Evolutionary conservation across 2,888 invertebrate genomes (phyloP), one percentile per base, ranked within the genome.

Genomic region (Orthosia cruda): DNA sequence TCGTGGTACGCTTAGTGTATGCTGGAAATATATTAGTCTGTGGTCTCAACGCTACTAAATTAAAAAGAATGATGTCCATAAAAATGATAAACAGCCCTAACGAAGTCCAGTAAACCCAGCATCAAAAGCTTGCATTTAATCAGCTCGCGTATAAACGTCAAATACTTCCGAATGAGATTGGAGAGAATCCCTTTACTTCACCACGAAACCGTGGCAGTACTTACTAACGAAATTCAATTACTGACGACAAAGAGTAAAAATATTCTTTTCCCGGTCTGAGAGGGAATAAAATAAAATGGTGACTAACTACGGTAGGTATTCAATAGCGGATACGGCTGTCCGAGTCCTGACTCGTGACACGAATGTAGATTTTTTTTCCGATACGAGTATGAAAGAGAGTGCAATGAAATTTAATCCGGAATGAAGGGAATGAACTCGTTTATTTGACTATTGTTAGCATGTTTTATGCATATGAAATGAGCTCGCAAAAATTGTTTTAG

Each of bases 141-240:
- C 26, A 72, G 47, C 74, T 66, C 52, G 50, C 32, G 54, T 57
- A 75, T 81, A 78, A 87, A 74, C 65, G 70, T 81, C 76, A 85
- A 87, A 85, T 85, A 75, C 70, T 71, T 52, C 59, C 47, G 52
- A 72, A 80, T 69, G 73, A 79, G 78, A 80, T 88, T 83, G 73
- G 7, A 77, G 66, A 20, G 75, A 86, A 88, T 83, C 76, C 74
- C 77, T 85, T 87, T 87, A 86, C 78, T 85, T 83, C 75, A 77
- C 83, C 89, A 80, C 90, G 64, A 88, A 88, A 88, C 87, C 85
- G 77, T 84, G 83, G 87, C 78, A 90, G 90, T 90, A 89, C 89
- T 88, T 91, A 89, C 90, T 87, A 91, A 91, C 89, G 87, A 92
- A 92, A 93, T 93, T 92, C 93, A 93, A 93, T 93, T 93, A 93